Conservation (phyloP, 23 tunicate species). For the Phallusia fumigata region DNA sequence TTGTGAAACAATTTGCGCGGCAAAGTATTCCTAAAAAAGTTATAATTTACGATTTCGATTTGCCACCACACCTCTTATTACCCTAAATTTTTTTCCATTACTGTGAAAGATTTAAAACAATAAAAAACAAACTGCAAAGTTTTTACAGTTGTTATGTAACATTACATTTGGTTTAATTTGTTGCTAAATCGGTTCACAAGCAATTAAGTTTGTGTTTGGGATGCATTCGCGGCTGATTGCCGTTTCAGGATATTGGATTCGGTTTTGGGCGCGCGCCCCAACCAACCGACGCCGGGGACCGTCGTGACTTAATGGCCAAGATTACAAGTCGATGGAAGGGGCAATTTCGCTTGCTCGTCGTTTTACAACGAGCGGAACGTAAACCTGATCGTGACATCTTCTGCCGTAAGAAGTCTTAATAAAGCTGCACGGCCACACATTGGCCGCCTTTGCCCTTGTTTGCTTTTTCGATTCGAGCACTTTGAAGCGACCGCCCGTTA, state of each 20-base stretch:
- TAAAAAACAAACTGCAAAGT: too few species aligned
- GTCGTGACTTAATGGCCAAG: background rate
- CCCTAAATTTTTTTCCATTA: too few species aligned
- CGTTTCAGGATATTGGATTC: conserved; percentile 9
- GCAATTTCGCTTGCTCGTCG: background rate
- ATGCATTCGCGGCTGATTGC: background rate
- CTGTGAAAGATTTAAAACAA: too few species aligned
- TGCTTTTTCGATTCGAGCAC: background rate
- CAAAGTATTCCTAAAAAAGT: too few species aligned
- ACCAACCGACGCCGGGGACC: background rate
- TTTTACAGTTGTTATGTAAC: too few species aligned
- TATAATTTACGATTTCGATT: too few species aligned
- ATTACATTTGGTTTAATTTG: too few species aligned
- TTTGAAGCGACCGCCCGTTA: conserved; percentile 2
- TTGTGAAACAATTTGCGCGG: too few species aligned
- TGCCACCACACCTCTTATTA: too few species aligned
- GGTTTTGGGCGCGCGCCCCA: background rate
- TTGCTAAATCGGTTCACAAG: too few species aligned
- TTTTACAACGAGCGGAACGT: background rate
- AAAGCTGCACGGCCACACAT: background rate
- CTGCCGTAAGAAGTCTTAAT: background rate
- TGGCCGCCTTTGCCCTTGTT: background rate
- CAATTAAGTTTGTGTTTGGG: background rate
- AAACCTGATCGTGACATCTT: background rate
- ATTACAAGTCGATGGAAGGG: conserved; percentile 3